Conservation (phyloP, 2,113 vertebrate species). For the Oenanthe melanoleuca region DNA sequence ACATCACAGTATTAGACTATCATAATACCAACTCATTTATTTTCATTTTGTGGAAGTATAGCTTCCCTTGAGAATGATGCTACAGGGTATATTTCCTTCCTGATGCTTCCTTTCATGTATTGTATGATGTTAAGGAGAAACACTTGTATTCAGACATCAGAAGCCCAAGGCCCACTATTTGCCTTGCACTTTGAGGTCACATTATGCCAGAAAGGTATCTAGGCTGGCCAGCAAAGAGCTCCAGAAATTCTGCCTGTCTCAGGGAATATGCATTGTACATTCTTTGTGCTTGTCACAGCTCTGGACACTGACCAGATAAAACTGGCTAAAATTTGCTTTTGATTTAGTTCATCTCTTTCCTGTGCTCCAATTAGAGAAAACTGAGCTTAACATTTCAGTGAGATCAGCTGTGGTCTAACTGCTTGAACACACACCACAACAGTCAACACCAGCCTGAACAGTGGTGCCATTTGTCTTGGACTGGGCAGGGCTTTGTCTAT, state of each 20-base stretch:
- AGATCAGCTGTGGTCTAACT: background rate
- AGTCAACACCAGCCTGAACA: background rate
- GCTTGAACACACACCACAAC: background rate
- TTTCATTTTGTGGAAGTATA: slow-evolving; percentile 54
- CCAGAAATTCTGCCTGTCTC: background rate
- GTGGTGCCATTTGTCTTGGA: background rate
- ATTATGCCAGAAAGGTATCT: background rate
- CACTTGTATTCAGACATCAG: background rate
- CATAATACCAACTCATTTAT: slow-evolving; percentile 56
- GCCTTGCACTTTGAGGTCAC: background rate
- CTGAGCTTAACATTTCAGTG: background rate
- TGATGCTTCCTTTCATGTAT: slow-evolving; percentile 20
- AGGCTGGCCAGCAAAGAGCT: background rate
- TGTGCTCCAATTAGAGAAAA: background rate
- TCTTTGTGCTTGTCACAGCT: background rate
- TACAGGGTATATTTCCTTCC: slow-evolving; percentile 33
- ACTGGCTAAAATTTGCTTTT: background rate
- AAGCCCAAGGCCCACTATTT: background rate
- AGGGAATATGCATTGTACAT: accelerated
- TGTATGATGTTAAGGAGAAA: slow-evolving; percentile 22
- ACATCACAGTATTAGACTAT: slow-evolving; percentile 47
- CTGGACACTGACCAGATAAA: background rate
- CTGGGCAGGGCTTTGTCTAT: background rate
- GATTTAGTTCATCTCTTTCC: background rate
- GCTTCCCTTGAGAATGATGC: slow-evolving; percentile 21